Conservation (phyloP, 2,888 invertebrate species). For the Corbicula japonica region DNA sequence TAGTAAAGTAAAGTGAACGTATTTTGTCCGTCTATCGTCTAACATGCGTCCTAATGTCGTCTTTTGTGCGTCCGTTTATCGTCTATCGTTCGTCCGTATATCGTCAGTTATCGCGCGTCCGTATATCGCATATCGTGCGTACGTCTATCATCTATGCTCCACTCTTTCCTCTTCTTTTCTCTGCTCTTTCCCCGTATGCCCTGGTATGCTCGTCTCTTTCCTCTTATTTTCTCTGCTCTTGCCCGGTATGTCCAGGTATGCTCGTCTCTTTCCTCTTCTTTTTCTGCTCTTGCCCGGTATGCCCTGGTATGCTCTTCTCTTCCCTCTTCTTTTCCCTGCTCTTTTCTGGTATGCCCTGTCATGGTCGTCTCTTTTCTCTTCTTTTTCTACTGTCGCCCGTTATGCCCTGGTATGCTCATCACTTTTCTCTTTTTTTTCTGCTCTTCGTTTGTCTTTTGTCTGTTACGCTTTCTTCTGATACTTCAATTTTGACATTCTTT, state of each 20-base stretch:
- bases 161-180: not conserved
- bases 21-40: too few species aligned
- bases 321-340: not conserved
- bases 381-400: not conserved
- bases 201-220: not conserved
- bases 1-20: too few species aligned
- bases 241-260: too few species aligned
- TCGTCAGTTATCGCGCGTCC: too few species aligned
- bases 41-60: too few species aligned
- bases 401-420: not conserved
- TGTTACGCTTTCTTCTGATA: too few species aligned
- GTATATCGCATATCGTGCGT: too few species aligned
- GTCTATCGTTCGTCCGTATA: too few species aligned
- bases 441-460: too few species aligned
- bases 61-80: too few species aligned
- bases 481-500: too few species aligned
- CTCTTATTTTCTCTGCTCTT: not conserved
- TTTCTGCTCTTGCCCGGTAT: not conserved
- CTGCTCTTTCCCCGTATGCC: not conserved
- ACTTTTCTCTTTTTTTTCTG: not conserved
- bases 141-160: too few species aligned
- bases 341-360: not conserved
- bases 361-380: not conserved
- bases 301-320: not conserved
- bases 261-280: not conserved